Evolutionary conservation across 2,797 vertebrate genomes (phyloP).

Genomic region (Notolepis coatsorum): DNA sequence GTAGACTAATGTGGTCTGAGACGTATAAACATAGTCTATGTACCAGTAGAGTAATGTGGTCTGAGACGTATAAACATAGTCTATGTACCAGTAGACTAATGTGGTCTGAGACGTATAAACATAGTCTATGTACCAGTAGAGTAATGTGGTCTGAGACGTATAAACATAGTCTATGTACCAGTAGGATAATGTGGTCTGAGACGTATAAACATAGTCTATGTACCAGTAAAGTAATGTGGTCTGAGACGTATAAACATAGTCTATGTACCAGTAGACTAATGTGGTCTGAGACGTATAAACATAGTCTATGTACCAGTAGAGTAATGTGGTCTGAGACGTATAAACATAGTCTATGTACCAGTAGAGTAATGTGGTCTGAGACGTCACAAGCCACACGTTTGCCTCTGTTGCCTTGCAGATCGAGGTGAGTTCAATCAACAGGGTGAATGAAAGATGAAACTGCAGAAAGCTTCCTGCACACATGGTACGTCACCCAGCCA

Average conservation of each 20-base stretch:
- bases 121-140: neutral
- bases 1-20: neutral
- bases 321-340: neutral
- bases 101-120: neutral
- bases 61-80: neutral
- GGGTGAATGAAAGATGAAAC: conserved; percentile 49
- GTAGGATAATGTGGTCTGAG: neutral
- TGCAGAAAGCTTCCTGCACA: conserved; percentile 53
- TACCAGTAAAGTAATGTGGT: neutral
- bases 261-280: neutral
- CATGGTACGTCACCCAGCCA: conserved; percentile 46
- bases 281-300: neutral
- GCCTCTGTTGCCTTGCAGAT: conserved; percentile 18
- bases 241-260: neutral
- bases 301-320: neutral
- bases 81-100: neutral
- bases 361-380: neutral
- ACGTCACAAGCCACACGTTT: too few relatives aligned
- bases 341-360: neutral
- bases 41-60: neutral
- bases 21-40: neutral
- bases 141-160: neutral
- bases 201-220: neutral
- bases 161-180: neutral
- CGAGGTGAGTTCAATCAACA: conserved; percentile 35